Base-by-base conservation (phyloP, 2,113 vertebrate genomes). In the Lonchura striata region DNA sequence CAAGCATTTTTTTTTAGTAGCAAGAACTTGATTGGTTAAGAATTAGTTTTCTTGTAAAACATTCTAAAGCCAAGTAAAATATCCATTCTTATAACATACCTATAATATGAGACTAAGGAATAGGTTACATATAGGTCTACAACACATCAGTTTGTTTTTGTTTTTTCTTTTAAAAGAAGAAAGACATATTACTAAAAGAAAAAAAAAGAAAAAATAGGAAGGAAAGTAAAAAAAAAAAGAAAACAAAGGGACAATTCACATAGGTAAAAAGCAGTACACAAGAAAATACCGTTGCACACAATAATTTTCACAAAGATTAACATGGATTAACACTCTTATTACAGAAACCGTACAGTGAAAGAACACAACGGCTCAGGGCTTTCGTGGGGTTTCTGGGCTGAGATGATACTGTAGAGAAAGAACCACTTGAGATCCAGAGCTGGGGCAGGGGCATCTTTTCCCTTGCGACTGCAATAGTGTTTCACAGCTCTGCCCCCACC, bases 51-150 rank as follows among this genome's bases (percentile, higher is more conserved):
- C 98, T 98, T 97, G 98, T 98, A 98, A 99, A 99, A 99, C 99
- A 99, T 99, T 99, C 99, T 99, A 99, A 98, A 99, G 99, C 99
- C 99, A 98, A 98, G 99, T 99, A 99, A 99, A 99, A 99, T 99
- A 99, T 98, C 98, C 99, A 99, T 99, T 99, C 99, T 99, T 98
- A 98, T 99, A 99, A 99, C 98, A 99, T 99, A 99, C 98, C 99
- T 99, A 98, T 98, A 99, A 99, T 98, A 99, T 98, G 98, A 98
- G 98, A 98, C 98, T 99, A 99, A 99, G 98, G 98, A 98, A 98
- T 97, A 98, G 98, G 98, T 98, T 98, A 99, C 98, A 98, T 98
- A 98, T 96, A 99, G 97, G 97, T 98, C 98, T 99, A 99, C 98
- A 94, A 98, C 98, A 98, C 98, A 98, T 98, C 98, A 98, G 98